Base-by-base conservation (phyloP, 1,140 invertebrate species). In the Dufourea novaeangliae region DNA sequence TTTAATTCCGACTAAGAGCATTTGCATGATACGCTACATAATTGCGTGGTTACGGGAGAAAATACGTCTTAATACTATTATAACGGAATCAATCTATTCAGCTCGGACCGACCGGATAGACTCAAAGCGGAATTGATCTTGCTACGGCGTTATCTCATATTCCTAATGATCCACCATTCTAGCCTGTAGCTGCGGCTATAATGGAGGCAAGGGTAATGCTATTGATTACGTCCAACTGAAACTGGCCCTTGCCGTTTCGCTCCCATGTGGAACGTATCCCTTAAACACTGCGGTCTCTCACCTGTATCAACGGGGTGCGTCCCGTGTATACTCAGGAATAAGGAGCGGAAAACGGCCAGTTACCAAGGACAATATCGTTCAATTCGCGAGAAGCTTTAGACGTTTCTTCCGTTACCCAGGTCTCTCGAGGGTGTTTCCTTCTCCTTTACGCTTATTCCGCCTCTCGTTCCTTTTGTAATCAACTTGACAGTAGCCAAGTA, bases 81-180 rank as follows among this genome's bases (percentile, higher is more conserved):
- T 70, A 84, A 83, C 82, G 64, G 75, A 67, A 76, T 46, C 82
- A 77, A 84, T 80, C 82, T 80, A 83, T 83, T 79, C 80, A 70
- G 32, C 32, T 29, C 27, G 66, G 22, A 75, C 50, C 61, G 32
- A 46, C 63, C 68, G 34, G 79, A n/a, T 76, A 84, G 82, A 79
- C 83, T 79, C 83, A 68, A 72, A 85, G 67, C 79, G 77, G 79
- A 85, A 85, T 85, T 72, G 84, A 85, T 85, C 84, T 79, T 79
- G 74, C 79, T 79, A 79, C 83, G 44, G 79, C 71, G 74, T 82
- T 84, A 85, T 85, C 79, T 79, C 71, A 66, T 71, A 85, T 85
- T 84, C 84, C 83, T 85, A 85, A 85, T 85, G 84, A 85, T 85
- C 84, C 79, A 82, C 84, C 75, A 85, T 85, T 85, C 83, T 79